These are phyloP conservation scores for Falco peregrinus DNA, from an alignment of 2,797 vertebrate genomes.

Conservation along the genomic window DNA sequence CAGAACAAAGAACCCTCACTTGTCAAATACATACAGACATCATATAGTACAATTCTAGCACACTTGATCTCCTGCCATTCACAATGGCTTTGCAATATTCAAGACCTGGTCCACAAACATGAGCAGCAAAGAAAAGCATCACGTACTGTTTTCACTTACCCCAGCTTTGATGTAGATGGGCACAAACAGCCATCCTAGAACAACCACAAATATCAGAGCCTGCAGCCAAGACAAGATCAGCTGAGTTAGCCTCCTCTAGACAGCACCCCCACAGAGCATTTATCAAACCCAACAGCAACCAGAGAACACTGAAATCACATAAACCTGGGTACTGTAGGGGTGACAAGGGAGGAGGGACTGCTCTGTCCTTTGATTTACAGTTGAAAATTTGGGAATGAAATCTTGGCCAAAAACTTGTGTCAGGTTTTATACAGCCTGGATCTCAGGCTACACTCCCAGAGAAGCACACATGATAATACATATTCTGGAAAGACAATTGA, in stretches of 20 bases:
- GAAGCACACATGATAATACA: background rate
- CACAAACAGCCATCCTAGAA: slow-evolving; percentile 95
- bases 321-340: background rate
- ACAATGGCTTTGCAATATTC: background rate
- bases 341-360: background rate
- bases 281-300: background rate
- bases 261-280: background rate
- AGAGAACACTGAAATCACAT: background rate
- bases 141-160: slow-evolving; percentile 74
- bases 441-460: background rate
- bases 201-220: slow-evolving; percentile 88
- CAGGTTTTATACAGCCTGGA: background rate
- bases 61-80: background rate
- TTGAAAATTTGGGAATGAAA: background rate
- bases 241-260: background rate
- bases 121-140: background rate
- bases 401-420: background rate
- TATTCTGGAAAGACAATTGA: background rate
- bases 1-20: background rate
- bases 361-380: background rate
- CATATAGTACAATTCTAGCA: background rate
- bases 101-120: background rate
- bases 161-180: slow-evolving; percentile 95
- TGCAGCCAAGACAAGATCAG: slow-evolving; percentile 66
- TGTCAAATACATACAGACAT: background rate